Base-by-base conservation (phyloP, 2,888 invertebrate genomes). In the Calliopum simillimum region DNA sequence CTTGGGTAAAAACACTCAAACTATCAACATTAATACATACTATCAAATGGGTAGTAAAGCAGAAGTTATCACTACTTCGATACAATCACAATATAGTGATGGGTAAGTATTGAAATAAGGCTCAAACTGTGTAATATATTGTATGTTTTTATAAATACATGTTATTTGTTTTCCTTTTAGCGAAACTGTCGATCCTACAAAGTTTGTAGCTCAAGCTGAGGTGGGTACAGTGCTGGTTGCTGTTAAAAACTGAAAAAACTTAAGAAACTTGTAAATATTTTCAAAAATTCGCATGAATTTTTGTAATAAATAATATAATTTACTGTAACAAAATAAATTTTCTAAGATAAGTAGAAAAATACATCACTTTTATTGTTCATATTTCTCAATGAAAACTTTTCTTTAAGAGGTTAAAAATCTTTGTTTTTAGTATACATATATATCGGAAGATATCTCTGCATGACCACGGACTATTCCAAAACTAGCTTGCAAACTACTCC, bases 1-100 rank as follows among this genome's bases (percentile, higher is more conserved):
- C 80, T 81, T 91, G 41, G 88, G 86, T 0, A 79, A 79, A 5
- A 79, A 79, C 16, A 82, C 87, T 25, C 87, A 88, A 76, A 79
- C 76, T 1, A 83, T 88, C 1, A 86, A 89, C 73, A 84, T 91
- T 2, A 87, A 82, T 25, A 53, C 72, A 12, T 74, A 81, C 63
- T 85, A 78, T 46, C 44, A 69, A 1, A 70, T 85, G 71, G 81
- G 81, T 1, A 58, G 71, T 4, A 71, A 78, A 49, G 80, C 84
- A 0, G 85, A 85, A 76, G 76, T 85, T 25, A 84, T 86, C 1
- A 85, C 85, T 63, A 81, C 83, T 12, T 85, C 85, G 1, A 41
- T 85, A 16, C 84, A 80, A 51, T 85, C 85, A 0, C 77, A 79
- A 41, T 79, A 85, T 61, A 77, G 58, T 33, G 85, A 85, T 73